Base-by-base conservation (phyloP, 2,113 vertebrate genomes). In the Mormyrus lacerda region DNA sequence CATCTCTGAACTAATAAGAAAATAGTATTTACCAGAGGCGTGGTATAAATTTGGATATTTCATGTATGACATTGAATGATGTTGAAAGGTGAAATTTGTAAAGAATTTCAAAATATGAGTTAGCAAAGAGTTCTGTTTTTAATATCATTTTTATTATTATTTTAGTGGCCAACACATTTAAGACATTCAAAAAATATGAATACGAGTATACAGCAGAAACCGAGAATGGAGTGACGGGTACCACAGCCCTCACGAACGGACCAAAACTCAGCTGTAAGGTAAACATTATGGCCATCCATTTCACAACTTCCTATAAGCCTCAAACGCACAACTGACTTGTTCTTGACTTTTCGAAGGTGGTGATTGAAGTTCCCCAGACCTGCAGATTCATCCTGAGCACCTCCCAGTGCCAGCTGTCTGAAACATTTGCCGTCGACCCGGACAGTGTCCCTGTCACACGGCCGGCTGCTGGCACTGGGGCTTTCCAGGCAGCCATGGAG, bases 341-440 rank as follows among this genome's bases (percentile, higher is more conserved):
- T 0, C 88, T 2, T 73, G 92, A 50, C 90, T 9, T 55, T 89
- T 88, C 84, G 89, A 88, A 99, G 98, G 96, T 97, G 17, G 96
- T 97, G 89, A 93, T 99, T 45, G 97, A 99, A 42, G 98, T 99
- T 19, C 97, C 97, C 51, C 97, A 97, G 88, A 91, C 95, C 39
- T 98, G 98, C 83, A 95, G 92, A 88, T 97, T 98, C 93, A 89
- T 95, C 93, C 92, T 99, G 89, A 96, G 85, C 91, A 96, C 96
- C 3, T 95, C 92, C 90, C 96, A 97, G 69, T 99, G 98, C 90
- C 95, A 95, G 53, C 94, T 99, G 92, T 96, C 93, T 4, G 98
- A 98, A 93, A 95, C 94, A 0, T 91, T 90, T 19, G 93, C 91
- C 0, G 91, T 95, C 87, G 94, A 93, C 45, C 19, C 90, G 0